Percentiles rank a stretch among this genome's conserved stretches.
Evolutionary conservation across 2,797 vertebrate species (phyloP).

Genomic region (Tolypeutes matacus): DNA sequence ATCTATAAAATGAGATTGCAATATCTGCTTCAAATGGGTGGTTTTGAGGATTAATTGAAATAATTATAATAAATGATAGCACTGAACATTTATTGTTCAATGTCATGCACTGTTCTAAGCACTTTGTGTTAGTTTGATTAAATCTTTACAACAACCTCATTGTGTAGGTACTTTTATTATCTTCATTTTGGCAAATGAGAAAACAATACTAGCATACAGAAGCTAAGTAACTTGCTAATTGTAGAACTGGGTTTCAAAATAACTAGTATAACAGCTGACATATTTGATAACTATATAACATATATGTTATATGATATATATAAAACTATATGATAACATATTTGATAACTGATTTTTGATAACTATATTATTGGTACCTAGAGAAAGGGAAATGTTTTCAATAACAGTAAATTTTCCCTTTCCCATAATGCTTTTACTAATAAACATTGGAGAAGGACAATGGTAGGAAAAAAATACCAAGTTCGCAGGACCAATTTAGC

Average conservation of each 20-base stretch:
- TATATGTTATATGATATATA: too few relatives aligned
- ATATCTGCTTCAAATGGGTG: background rate
- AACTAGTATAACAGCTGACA: background rate
- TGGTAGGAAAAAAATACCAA: background rate
- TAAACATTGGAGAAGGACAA: background rate
- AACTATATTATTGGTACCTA: background rate
- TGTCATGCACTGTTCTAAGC: conserved; percentile 5
- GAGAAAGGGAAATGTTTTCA: background rate
- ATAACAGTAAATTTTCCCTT: background rate
- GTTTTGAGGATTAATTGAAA: conserved; percentile 5
- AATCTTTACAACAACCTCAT: background rate
- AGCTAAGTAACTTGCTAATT: conserved; percentile 20
- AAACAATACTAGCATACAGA: background rate
- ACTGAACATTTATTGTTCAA: background rate
- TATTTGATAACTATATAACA: background rate
- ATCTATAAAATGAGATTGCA: conserved; percentile 20
- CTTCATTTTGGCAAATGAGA: conserved; percentile 10
- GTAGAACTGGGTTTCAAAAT: conserved; percentile 4
- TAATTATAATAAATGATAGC: background rate
- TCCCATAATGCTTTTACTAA: background rate
- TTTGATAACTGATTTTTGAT: background rate
- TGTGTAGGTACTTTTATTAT: background rate
- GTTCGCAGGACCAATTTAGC: background rate
- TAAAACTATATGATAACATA: too few relatives aligned
- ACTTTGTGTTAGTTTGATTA: background rate